Evolutionary conservation across 2,888 invertebrate species (phyloP).

Genomic region (Hemaris fuciformis): DNA sequence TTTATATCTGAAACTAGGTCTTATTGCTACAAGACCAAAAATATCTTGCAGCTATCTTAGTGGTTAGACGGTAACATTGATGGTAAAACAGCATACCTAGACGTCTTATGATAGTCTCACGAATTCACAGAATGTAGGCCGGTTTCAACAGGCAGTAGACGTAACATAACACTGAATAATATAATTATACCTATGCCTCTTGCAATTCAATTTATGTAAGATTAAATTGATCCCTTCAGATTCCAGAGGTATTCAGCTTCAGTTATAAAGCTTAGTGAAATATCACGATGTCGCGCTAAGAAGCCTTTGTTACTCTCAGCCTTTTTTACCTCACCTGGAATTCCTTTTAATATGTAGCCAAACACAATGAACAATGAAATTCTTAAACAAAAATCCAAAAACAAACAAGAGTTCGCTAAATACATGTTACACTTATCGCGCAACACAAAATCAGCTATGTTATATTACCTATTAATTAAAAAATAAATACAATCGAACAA

Average conservation of each 20-base stretch:
- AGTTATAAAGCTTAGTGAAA: background rate
- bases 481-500: conserved; percentile 44
- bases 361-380: conserved; percentile 4
- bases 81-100: too few species aligned
- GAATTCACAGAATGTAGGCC: too few species aligned
- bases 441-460: conserved; percentile 7
- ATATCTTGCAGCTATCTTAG: too few species aligned
- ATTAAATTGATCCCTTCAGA: background rate
- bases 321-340: background rate
- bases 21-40: too few species aligned
- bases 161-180: too few species aligned
- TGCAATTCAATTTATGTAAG: background rate
- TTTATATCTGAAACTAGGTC: too few species aligned
- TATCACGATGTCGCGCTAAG: conserved; percentile 4
- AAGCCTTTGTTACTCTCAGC: background rate
- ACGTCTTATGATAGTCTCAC: too few species aligned
- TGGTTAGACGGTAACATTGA: too few species aligned
- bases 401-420: conserved; percentile 3
- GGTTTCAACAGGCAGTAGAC: too few species aligned
- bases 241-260: background rate
- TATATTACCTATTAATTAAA: conserved; percentile 13
- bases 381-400: background rate
- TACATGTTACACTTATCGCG: conserved; percentile 7
- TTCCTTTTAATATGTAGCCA: background rate
- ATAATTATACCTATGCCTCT: too few species aligned